Base-by-base conservation (phyloP, 2,888 invertebrate genomes). In the Chouioia cunea region DNA sequence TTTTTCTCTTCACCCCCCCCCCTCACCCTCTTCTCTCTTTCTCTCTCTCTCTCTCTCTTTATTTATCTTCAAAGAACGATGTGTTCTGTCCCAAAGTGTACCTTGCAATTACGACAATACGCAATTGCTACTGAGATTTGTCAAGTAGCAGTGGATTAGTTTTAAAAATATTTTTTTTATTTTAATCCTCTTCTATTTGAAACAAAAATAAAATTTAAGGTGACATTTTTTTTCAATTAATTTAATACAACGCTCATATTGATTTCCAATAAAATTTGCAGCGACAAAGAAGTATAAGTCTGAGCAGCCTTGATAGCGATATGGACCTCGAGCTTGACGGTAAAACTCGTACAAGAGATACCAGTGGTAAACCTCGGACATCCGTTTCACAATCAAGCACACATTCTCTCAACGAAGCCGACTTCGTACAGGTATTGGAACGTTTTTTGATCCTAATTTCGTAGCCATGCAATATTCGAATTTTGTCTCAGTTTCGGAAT, bases 321-420 rank as follows among this genome's bases (percentile, higher is more conserved):
- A 92, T 93, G 74, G 95, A 95, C 62, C 79, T 87, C 72, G 85
- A 82, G 65, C 77, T 84, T 71, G 77, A 90, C 88, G 4, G 89
- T 87, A 72, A 86, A 89, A 66, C 85, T 83, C 78, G 84, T 83
- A 78, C 81, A 52, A 87, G 87, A 67, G 85, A 90, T 18, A 89
- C 89, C 76, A 87, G 79, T 16, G 81, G 80, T 54, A 79, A 81
- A 46, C 81, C 78, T 76, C 81, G 83, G 56, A 77, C 81, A 52
- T 83, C 82, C 73, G 81, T 84, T 70, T 83, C 85, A 10, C 85
- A 85, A 75, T 80, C 89, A 70, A 90, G 90, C 54, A 95, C 95
- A 2, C 95, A 95, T 84, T 96, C 95, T 0, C 89, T 95, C 73
- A 95, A 96, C 80, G 95, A 96, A 83, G 94, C 94, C 76, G 95